Percentiles rank a stretch among this genome's conserved stretches.
Evolutionary conservation across 1,140 invertebrate genomes (phyloP).

Genomic region (Drosophila subpulchrella): DNA sequence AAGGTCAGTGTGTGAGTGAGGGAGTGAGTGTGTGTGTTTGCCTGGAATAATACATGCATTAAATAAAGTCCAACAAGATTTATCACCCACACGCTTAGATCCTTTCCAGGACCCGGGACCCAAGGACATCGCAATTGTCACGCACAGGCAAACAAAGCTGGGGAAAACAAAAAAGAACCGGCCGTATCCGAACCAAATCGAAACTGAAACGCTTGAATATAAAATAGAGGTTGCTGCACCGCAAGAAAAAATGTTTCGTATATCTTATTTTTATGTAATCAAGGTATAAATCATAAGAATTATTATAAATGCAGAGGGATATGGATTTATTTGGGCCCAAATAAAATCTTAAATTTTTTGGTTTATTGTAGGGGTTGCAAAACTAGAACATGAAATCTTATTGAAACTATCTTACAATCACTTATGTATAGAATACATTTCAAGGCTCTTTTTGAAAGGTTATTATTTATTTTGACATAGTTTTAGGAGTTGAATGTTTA

Average conservation of each 20-base stretch:
- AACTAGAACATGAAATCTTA: no score
- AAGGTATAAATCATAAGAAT: no score
- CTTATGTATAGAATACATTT: no score
- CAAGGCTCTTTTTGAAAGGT: no score
- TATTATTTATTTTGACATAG: no score
- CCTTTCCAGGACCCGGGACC: not conserved
- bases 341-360: no score
- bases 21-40: not conserved
- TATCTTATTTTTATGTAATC: no score
- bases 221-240: conserved; percentile 32
- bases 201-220: conserved; percentile 60
- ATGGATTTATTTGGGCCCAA: no score
- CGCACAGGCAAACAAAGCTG: conserved; percentile 57
- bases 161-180: conserved; percentile 2
- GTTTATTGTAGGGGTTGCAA: no score
- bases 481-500: no score
- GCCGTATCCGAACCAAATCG: conserved; percentile 37
- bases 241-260: not conserved
- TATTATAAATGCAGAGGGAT: no score
- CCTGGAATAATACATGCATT: conserved; percentile 62
- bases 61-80: conserved; percentile 65
- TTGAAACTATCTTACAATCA: no score
- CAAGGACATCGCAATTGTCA: conserved; percentile 60
- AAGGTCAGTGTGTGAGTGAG: conserved; percentile 55
- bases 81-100: conserved; percentile 49